Conservation (phyloP, 2,113 vertebrate species). For the Crypturellus undulatus region DNA sequence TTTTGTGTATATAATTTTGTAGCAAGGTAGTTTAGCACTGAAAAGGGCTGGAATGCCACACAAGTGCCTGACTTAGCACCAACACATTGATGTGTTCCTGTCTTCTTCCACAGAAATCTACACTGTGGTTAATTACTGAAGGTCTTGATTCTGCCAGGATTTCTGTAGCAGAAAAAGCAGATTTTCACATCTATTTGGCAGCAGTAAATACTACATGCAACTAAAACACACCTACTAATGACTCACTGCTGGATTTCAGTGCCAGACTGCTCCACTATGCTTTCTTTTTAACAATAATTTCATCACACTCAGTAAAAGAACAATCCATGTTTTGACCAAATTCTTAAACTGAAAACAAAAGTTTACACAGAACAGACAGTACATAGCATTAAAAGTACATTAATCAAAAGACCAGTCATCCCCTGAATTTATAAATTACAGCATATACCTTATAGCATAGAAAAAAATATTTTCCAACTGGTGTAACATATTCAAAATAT, state of each 20-base stretch:
- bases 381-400: neutral
- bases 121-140: neutral
- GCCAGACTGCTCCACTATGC: neutral
- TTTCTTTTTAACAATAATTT: neutral
- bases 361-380: neutral
- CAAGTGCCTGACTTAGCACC: neutral
- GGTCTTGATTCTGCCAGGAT: neutral
- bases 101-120: neutral
- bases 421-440: neutral
- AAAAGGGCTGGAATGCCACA: neutral
- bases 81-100: neutral
- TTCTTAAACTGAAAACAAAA: neutral
- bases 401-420: neutral
- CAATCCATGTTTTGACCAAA: neutral
- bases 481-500: neutral
- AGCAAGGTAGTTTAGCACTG: neutral
- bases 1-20: no score
- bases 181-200: neutral
- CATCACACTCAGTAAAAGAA: neutral
- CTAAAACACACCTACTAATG: neutral
- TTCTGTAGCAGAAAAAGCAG: neutral
- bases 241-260: neutral
- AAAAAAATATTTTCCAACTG: neutral
- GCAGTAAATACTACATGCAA: neutral
- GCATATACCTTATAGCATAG: neutral